These are phyloP conservation scores for Megalonaias nervosa DNA, from an alignment of 1,140 invertebrate species.

Conservation along the genomic window DNA sequence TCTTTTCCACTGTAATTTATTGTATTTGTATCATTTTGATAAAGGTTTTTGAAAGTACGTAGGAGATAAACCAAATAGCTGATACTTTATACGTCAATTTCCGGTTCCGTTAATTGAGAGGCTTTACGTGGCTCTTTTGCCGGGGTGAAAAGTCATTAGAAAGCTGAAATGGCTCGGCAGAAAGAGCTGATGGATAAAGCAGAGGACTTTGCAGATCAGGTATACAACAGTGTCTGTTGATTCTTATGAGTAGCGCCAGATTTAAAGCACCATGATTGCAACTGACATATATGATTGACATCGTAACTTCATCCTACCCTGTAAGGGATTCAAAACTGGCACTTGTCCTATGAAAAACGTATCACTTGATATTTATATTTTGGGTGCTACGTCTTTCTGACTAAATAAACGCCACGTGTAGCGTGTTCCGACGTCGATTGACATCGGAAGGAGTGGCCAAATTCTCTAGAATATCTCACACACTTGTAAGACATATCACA, in stretches of 20 bases:
- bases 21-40: too few relatives aligned
- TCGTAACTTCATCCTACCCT: neutral
- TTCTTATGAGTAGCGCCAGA: neutral
- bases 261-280: neutral
- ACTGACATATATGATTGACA: neutral
- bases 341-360: too few relatives aligned
- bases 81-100: conserved; percentile 30
- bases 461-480: too few relatives aligned
- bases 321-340: neutral
- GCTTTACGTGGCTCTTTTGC: conserved; percentile 57
- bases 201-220: conserved; percentile 96
- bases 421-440: too few relatives aligned
- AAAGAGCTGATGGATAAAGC: conserved; percentile 91
- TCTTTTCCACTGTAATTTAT: too few relatives aligned
- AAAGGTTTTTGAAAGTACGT: too few relatives aligned
- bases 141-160: conserved; percentile 6
- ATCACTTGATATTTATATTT: too few relatives aligned
- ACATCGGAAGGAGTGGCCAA: too few relatives aligned
- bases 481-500: too few relatives aligned
- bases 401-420: too few relatives aligned
- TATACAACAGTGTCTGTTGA: conserved; percentile 70
- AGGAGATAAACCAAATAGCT: too few relatives aligned
- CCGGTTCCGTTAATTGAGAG: conserved; percentile 46
- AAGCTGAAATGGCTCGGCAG: conserved; percentile 70
- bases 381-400: too few relatives aligned